Conservation (phyloP, 1,140 invertebrate genomes). For the Sycobia sp. region DNA sequence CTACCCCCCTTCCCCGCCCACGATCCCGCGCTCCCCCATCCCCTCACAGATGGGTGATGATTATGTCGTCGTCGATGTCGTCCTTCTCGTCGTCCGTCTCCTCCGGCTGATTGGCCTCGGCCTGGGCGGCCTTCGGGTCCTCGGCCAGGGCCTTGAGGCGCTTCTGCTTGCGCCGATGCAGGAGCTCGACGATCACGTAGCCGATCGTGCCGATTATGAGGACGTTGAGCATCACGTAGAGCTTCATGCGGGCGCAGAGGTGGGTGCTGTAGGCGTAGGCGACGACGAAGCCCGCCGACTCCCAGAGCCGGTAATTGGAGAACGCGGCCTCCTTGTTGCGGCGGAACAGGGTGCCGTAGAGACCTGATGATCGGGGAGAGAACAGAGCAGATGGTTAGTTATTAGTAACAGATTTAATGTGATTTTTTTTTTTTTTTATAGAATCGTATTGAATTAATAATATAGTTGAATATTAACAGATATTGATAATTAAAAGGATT, state of each 20-base stretch:
- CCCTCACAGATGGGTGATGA: conserved; percentile 76
- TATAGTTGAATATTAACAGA: too few relatives aligned
- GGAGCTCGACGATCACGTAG: conserved; percentile 82
- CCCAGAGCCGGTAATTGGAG: conserved; percentile 94
- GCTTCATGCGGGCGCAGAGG: conserved; percentile 86
- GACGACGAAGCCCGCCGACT: conserved; percentile 89
- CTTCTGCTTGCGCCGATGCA: conserved; percentile 79
- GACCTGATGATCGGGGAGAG: conserved; percentile 67
- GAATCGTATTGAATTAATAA: too few relatives aligned
- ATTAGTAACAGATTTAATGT: too few relatives aligned
- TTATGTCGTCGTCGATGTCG: conserved; percentile 83
- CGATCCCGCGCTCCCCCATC: neutral
- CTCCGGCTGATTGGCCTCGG: conserved; percentile 65
- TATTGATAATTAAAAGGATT: too few relatives aligned
- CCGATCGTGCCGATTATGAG: conserved; percentile 79
- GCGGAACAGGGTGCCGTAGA: conserved; percentile 90
- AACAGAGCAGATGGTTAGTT: neutral
- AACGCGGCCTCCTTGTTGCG: conserved; percentile 94
- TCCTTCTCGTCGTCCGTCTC: conserved; percentile 83
- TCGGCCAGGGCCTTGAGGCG: conserved; percentile 66
- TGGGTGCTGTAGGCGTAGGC: conserved; percentile 88
- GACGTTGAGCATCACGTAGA: conserved; percentile 84
- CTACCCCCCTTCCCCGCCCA: too few relatives aligned
- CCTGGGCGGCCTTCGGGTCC: conserved; percentile 70
- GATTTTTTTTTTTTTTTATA: too few relatives aligned